Conservation (phyloP, 2,797 vertebrate species). For the Aeoliscus strigatus region DNA sequence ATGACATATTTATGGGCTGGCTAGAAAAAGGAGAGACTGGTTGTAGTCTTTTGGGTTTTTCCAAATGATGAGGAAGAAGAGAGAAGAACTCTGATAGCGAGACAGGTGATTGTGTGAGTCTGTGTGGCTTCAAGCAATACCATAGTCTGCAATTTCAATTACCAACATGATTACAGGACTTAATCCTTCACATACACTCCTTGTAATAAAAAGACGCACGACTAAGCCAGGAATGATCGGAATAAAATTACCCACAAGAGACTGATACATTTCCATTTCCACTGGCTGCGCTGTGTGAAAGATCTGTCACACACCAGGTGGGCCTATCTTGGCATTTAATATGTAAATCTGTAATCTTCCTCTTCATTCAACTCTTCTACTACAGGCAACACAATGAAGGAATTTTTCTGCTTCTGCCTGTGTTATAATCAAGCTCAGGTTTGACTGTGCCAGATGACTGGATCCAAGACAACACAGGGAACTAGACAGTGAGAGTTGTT, state of each 20-base stretch:
- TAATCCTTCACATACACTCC: constrained; percentile 38
- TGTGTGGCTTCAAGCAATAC: constrained; percentile 26
- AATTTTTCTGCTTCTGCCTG: constrained; percentile 20
- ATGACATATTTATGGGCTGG: constrained; percentile 69
- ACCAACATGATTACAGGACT: constrained; percentile 47
- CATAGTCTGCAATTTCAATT: constrained; percentile 48
- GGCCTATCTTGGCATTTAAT: constrained; percentile 67
- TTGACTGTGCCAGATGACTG: constrained; percentile 8
- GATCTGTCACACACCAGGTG: constrained; percentile 66
- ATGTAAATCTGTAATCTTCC: constrained; percentile 68
- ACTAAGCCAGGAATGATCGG: constrained; percentile 47
- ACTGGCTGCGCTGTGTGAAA: constrained; percentile 46
- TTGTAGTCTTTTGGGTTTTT: constrained; percentile 37
- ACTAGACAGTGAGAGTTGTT: constrained; percentile 2
- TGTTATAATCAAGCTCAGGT: neutral
- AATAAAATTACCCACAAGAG: constrained; percentile 52
- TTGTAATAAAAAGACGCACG: constrained; percentile 35
- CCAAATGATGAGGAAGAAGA: constrained; percentile 11
- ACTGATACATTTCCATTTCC: constrained; percentile 58
- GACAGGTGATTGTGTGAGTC: constrained; percentile 24
- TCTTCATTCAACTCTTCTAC: constrained; percentile 56
- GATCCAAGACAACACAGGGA: constrained; percentile 23
- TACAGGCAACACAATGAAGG: constrained; percentile 29
- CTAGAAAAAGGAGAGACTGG: constrained; percentile 28
- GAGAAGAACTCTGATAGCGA: constrained; percentile 15